Evolutionary conservation across 2,113 vertebrate species (phyloP).

Genomic region (Diphyllodes magnificus): DNA sequence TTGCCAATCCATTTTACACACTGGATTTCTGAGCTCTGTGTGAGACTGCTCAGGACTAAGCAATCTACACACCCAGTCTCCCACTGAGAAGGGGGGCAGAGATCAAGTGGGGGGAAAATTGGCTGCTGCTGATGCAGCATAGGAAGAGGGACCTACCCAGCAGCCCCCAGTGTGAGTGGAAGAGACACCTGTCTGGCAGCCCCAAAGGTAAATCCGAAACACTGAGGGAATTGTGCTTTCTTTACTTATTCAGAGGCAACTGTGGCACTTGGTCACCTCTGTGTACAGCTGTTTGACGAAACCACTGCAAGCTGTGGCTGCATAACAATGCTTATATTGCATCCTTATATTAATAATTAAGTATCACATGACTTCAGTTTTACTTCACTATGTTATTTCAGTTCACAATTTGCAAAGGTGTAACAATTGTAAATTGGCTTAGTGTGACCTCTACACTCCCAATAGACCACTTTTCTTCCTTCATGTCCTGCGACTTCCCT

Average conservation of each 20-base stretch:
- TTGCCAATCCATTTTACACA: not conserved
- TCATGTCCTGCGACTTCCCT: not conserved
- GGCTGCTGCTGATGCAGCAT: not conserved
- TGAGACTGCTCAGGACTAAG: not conserved
- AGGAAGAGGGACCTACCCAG: not conserved
- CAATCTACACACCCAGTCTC: fast-evolving
- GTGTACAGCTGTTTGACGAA: not conserved
- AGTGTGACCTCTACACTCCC: not conserved
- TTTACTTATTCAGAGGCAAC: not conserved
- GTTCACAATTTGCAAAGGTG: not conserved
- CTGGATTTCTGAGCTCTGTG: not conserved
- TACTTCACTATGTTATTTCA: not conserved
- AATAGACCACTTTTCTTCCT: not conserved
- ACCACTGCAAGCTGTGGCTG: not conserved
- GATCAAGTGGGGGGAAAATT: not conserved
- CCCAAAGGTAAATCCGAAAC: not conserved
- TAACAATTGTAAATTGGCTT: not conserved
- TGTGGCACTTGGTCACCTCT: not conserved
- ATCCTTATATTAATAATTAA: not conserved
- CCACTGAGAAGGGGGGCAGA: not conserved
- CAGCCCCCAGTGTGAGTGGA: not conserved
- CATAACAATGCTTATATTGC: not conserved
- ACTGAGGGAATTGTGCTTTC: not conserved
- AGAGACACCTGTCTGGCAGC: not conserved
- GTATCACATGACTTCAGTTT: not conserved